Evolutionary conservation across 2,797 vertebrate genomes (phyloP).

Genomic region (Chiloscyllium punctatum): DNA sequence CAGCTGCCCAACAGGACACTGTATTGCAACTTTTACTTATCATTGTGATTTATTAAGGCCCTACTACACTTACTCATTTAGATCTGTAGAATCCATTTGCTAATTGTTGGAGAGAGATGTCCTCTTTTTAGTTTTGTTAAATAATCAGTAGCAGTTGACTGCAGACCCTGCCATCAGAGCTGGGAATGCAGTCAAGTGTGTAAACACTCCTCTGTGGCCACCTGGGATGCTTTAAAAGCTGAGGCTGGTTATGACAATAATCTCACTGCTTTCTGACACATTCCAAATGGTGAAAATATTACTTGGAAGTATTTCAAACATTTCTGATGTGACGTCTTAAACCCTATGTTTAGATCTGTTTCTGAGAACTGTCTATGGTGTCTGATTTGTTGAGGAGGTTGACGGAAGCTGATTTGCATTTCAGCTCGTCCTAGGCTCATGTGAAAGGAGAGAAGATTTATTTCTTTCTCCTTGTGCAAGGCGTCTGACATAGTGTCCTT

Average conservation of each 20-base stretch:
- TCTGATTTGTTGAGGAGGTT: conserved; percentile 49
- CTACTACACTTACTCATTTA: not conserved
- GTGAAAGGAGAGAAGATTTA: conserved; percentile 49
- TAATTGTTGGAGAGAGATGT: conserved; percentile 16
- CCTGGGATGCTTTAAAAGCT: conserved; percentile 47
- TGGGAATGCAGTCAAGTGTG: conserved; percentile 39
- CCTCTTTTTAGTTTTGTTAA: conserved; percentile 42
- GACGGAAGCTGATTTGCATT: conserved; percentile 59
- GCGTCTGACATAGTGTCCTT: not conserved
- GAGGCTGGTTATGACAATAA: conserved; percentile 46
- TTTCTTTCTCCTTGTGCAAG: not conserved
- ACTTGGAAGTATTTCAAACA: conserved; percentile 72
- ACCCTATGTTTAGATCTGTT: conserved; percentile 73
- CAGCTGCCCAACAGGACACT: not conserved
- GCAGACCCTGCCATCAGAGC: conserved; percentile 45
- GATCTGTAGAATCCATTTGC: not conserved
- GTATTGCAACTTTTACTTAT: not conserved
- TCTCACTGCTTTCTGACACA: conserved; percentile 51
- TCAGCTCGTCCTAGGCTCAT: conserved; percentile 50
- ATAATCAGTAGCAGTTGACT: conserved; percentile 43
- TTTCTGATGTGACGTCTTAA: conserved; percentile 66
- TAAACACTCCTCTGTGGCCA: conserved; percentile 39
- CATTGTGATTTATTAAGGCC: not conserved
- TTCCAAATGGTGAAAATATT: conserved; percentile 53
- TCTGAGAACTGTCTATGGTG: conserved; percentile 59